Evolutionary conservation across 2,113 vertebrate species (phyloP), one percentile per base, ranked within the genome.

Genomic region (Channa argus): DNA sequence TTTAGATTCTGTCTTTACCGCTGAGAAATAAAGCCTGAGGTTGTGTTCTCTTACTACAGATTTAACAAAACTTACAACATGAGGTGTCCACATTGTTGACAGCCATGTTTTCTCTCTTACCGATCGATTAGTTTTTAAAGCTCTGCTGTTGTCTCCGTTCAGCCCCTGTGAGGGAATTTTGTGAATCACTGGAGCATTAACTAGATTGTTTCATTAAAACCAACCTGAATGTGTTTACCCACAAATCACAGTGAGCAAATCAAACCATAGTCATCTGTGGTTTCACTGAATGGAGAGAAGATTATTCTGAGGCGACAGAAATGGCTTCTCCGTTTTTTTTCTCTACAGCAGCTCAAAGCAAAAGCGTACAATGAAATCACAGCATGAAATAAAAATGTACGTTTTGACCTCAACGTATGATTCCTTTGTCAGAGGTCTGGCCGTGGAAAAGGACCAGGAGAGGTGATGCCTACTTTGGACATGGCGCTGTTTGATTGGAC

Each of bases 401-500:
- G n/a, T 6, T 52, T 14, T 2, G 0, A 5, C 8, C 62, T 66
- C 12, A 60, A 41, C 33, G 15, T 67, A 6, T 13, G 15, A 38
- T 71, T 73, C 45, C 2, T 38, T 33, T 67, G 79, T 62, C 76
- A 94, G 94, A 92, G 77, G 63, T 79, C 86, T 33, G 90, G 68
- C 1, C 91, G 74, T n/a, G 89, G 88, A 69, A 93, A 94, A 86
- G 90, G 92, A 12, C 95, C 95, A 2, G 96, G 95, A 7, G 97
- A 99, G 13, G 97, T 99, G 86, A 94, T 97, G 95, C 98, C 98
- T 58, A 99, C 98, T 0, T 77, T 99, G 74, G 97, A 99, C 83
- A 99, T 99, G 98, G 84, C 95, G 1, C 94, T 99, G 47, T 99
- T 99, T 67, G 97, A 99, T 77, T 99, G 97, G 97, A 99, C 97